phyloP scores from a whole-genome alignment of 2,888 invertebrate species.

The Watsonalla cultraria region DNA sequence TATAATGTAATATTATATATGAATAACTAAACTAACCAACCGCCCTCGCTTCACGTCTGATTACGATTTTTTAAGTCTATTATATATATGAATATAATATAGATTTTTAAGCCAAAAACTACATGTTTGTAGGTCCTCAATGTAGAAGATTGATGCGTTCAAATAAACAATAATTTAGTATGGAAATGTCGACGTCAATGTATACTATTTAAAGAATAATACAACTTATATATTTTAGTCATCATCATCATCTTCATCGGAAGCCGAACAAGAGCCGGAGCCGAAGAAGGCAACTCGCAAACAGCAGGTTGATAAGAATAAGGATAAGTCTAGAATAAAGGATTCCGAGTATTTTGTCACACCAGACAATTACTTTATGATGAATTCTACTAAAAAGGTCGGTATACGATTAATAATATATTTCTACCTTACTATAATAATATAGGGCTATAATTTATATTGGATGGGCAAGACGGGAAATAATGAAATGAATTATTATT shows the following conservation, averaged over 20 bases:
- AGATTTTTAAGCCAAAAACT: too few relatives aligned
- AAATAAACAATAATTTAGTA: too few relatives aligned
- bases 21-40: too few relatives aligned
- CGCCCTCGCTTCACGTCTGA: too few relatives aligned
- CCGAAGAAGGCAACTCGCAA: conserved; percentile 40
- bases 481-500: too few relatives aligned
- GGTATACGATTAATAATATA: conserved; percentile 1
- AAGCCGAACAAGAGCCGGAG: conserved; percentile 26
- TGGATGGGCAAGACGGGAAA: too few relatives aligned
- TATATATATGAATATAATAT: too few relatives aligned
- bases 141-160: too few relatives aligned
- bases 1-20: too few relatives aligned
- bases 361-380: conserved; percentile 84
- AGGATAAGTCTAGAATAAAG: conserved; percentile 38
- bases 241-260: conserved; percentile 31
- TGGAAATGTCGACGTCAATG: not conserved
- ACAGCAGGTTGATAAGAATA: conserved; percentile 37
- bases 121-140: too few relatives aligned
- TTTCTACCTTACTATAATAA: conserved; percentile 1
- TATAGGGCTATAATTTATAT: not conserved
- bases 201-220: not conserved
- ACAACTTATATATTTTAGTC: conserved; percentile 12
- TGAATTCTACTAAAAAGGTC: conserved; percentile 80
- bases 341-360: conserved; percentile 80
- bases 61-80: too few relatives aligned